A percentile compares a stretch with the other conserved stretches of the same genome.
These are phyloP conservation scores for Andrena bicolor DNA, from an alignment of 2,888 invertebrate genomes.

Conservation along the genomic window DNA sequence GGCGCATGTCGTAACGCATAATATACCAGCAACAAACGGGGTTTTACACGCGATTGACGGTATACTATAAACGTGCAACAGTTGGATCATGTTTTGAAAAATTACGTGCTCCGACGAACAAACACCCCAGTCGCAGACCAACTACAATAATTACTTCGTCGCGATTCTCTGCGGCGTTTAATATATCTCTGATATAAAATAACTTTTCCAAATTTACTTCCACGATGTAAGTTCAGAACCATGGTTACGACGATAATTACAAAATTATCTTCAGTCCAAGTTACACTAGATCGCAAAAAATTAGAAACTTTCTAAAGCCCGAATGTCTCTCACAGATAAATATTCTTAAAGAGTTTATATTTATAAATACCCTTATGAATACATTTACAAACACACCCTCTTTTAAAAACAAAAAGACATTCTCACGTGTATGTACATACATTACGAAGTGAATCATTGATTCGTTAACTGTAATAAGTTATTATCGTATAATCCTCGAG, in stretches of 20 bases:
- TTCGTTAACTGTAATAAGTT: constrained; percentile 4
- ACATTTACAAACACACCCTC: too few species aligned
- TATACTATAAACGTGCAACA: constrained; percentile 86
- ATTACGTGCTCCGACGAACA: neutral
- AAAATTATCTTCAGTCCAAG: neutral
- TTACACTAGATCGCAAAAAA: neutral
- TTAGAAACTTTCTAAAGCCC: neutral
- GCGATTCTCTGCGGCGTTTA: neutral
- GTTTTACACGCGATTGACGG: constrained; percentile 94
- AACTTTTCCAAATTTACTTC: neutral
- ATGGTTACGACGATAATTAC: neutral
- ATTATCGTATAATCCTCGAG: neutral
- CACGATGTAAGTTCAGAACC: neutral
- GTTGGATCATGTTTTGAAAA: constrained; percentile 4
- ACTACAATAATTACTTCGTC: constrained; percentile 2
- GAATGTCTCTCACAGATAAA: too few species aligned
- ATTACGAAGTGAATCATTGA: neutral
- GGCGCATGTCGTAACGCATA: constrained; percentile 92
- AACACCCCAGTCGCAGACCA: constrained; percentile 4
- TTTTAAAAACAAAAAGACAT: neutral
- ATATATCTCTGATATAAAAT: neutral
- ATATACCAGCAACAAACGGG: constrained; percentile 95
- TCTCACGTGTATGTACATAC: neutral
- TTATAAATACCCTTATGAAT: neutral
- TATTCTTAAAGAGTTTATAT: too few species aligned